These are phyloP conservation scores for Nanorana parkeri DNA, from an alignment of 2,113 vertebrate species.

Conservation along the genomic window DNA sequence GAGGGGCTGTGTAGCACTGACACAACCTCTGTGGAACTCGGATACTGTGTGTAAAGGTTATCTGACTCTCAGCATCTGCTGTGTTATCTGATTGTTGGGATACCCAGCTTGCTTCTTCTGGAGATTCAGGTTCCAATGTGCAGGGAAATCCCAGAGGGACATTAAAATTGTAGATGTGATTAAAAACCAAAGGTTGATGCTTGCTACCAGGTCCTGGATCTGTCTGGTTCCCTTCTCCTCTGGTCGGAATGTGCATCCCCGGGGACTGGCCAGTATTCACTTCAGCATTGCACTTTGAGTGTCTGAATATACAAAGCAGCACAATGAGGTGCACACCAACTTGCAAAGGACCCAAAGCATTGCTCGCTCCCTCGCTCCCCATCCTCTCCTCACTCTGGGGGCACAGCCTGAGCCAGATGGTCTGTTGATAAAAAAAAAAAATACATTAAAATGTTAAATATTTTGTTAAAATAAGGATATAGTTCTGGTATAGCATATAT, in stretches of 20 bases:
- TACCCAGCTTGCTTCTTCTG: conserved; percentile 70
- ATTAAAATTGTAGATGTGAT: conserved; percentile 96
- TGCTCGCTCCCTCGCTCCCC: conserved; percentile 71
- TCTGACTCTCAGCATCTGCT: conserved; percentile 86
- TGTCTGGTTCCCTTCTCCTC: conserved; percentile 64
- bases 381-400: conserved; percentile 64
- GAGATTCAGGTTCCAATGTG: conserved; percentile 81
- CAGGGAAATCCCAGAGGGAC: conserved; percentile 90
- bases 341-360: conserved; percentile 71
- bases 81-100: conserved; percentile 87
- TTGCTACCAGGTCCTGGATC: conserved; percentile 76
- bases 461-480: too few relatives aligned
- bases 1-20: conserved; percentile 77
- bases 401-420: conserved; percentile 48
- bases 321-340: conserved; percentile 75
- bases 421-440: conserved; percentile 37
- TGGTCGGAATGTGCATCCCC: conserved; percentile 70
- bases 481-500: too few relatives aligned
- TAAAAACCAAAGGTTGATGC: conserved; percentile 89
- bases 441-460: background rate
- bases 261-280: conserved; percentile 67
- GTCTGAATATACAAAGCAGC: conserved; percentile 69
- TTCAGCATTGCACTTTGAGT: conserved; percentile 73
- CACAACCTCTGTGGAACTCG: conserved; percentile 93
- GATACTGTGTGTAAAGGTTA: conserved; percentile 96